Evolutionary conservation across 1,140 invertebrate species (phyloP), one percentile per base, ranked within the genome.

Genomic region (Diachasma alloeum): DNA sequence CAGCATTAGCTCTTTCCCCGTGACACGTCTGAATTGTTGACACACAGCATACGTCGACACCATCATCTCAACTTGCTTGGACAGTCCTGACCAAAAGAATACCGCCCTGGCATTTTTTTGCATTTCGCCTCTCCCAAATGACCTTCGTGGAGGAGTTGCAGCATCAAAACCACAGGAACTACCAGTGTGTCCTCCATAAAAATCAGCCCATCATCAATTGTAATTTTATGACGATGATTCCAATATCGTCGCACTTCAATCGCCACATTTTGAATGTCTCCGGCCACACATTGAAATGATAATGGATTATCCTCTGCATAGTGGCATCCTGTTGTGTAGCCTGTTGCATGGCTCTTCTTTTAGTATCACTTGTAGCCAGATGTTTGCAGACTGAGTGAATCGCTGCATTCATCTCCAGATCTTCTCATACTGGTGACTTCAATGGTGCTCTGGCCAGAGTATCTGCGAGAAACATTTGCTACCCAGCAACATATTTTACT

Each of bases 71-170:
- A 89, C 82, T 56, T 89, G 75, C 11, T 75, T 76, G 31, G 80
- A 79, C 80, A 90, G 86, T 0, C 81, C 73, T 5, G 82, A 83
- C 87, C 87, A 90, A 73, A 80, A 89, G 17, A 88, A 78, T 37
- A 85, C 75, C 6, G 87, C 79, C 42, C 84, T 82, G 11, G 87
- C 86, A 13, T 78, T 80, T 24, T 77, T 79, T 87, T 87, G 26
- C 77, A 83, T 79, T 85, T 85, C 66, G 77, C 76, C 4, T 82
- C 74, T 10, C 82, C 84, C 1, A 81, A 36, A 80, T 81, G 84
- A 26, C 80, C 81, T 68, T 87, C 84, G 74, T 89, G 87, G 8
- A 90, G 53, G 44, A 77, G 75, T 0, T 80, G 46, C 68, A 89
- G 63, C 74, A 89, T 87, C 19, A 87, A 75, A 9, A 53, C 31